phyloP scores from a whole-genome alignment of 1,140 invertebrate genomes.

The Asbolus verrucosus region DNA sequence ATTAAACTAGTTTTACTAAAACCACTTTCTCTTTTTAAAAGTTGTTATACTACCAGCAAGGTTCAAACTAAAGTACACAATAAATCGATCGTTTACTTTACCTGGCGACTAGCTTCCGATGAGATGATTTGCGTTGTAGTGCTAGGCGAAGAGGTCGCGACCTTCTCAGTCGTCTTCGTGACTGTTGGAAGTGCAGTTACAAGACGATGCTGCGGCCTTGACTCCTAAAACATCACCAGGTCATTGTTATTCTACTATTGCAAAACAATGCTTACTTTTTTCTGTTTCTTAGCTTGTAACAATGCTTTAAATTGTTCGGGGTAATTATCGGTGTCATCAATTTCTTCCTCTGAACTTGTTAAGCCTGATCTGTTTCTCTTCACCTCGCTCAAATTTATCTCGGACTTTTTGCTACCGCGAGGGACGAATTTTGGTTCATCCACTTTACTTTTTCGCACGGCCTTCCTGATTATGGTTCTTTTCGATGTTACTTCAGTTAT shows the following conservation, averaged over 20 bases:
- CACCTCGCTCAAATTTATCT: conserved; percentile 45
- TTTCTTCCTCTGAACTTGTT: conserved; percentile 56
- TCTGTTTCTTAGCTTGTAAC: conserved; percentile 60
- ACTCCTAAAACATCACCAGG: conserved; percentile 41
- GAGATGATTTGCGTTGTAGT: conserved; percentile 3
- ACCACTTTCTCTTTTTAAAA: conserved; percentile 43
- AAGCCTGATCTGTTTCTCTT: conserved; percentile 48
- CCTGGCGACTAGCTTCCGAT: conserved; percentile 27
- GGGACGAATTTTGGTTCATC: conserved; percentile 30
- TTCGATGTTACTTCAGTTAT: conserved; percentile 60
- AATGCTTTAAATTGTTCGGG: conserved; percentile 63
- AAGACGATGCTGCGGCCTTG: conserved; percentile 32
- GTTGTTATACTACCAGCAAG: conserved; percentile 11
- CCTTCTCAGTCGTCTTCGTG: conserved; percentile 46
- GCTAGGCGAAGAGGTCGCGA: conserved; percentile 44
- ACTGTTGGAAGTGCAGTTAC: conserved; percentile 9
- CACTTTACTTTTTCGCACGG: conserved; percentile 41
- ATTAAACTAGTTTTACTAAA: conserved; percentile 28
- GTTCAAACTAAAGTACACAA: conserved; percentile 2
- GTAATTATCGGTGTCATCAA: conserved; percentile 62
- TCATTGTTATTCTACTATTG: conserved; percentile 28
- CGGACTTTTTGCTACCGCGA: conserved; percentile 52
- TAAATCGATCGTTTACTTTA: conserved; percentile 14
- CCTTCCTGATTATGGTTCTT: conserved; percentile 53
- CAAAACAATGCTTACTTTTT: conserved; percentile 49